These are phyloP conservation scores for Stomatorhinus ivindoensis DNA, from an alignment of 2,113 vertebrate genomes.

Conservation along the genomic window DNA sequence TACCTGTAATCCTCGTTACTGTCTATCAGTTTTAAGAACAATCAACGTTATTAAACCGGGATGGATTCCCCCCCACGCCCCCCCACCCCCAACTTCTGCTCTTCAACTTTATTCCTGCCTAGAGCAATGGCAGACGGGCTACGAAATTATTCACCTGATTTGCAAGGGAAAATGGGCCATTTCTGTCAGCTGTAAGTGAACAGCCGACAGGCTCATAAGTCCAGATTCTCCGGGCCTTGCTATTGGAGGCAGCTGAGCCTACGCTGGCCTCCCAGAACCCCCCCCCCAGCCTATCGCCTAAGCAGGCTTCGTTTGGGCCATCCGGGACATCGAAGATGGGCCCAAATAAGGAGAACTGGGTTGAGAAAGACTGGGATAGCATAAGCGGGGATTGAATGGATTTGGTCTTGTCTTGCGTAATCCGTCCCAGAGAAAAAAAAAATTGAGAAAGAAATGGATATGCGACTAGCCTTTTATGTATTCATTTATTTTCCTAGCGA, in stretches of 20 bases:
- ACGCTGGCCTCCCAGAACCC: slow-evolving; percentile 34
- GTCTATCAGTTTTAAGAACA: background rate
- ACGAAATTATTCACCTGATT: slow-evolving; percentile 4
- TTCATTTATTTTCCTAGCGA: slow-evolving; percentile 32
- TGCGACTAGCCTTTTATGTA: slow-evolving; percentile 19
- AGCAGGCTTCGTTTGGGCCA: slow-evolving; percentile 52
- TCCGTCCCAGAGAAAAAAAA: slow-evolving; percentile 21
- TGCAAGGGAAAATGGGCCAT: background rate
- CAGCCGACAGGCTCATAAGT: background rate
- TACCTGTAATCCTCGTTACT: background rate
- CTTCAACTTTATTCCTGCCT: background rate
- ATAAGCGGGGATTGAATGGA: slow-evolving; percentile 45
- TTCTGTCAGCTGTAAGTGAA: background rate
- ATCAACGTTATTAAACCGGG: background rate
- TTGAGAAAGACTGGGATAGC: slow-evolving; percentile 14
- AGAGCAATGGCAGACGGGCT: background rate
- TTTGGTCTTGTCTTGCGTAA: slow-evolving; percentile 45
- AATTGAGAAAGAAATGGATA: slow-evolving; percentile 17
- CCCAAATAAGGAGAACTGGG: slow-evolving; percentile 23
- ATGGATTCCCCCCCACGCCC: background rate
- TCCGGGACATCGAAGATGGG: slow-evolving; percentile 41
- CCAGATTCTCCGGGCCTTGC: slow-evolving; percentile 12
- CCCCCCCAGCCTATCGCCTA: slow-evolving; percentile 38
- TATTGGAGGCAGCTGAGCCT: slow-evolving; percentile 37
- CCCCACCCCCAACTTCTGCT: background rate